Evolutionary conservation across 2,797 vertebrate species (phyloP), one percentile per base, ranked within the genome.

Genomic region (Lacerta bilineata): DNA sequence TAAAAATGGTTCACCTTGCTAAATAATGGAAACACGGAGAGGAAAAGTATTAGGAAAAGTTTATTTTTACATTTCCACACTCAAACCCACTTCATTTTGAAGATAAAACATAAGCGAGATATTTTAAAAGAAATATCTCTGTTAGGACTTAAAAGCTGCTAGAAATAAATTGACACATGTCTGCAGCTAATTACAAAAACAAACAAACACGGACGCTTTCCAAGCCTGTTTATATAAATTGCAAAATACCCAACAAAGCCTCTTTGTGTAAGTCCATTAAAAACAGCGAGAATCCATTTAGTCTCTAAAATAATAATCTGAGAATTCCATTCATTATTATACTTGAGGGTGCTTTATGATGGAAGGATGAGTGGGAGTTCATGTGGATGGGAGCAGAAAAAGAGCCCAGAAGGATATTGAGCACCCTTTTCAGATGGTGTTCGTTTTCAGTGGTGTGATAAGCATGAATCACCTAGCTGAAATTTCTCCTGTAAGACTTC

Each of bases 241-340:
- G 89, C 92, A 89, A 93, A 90, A 84, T 69, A 33, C n/a, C 86
- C 41, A 78, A 95, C 93, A 95, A 94, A 91, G 69, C 15, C n/a
- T 91, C 90, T 95, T 93, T 94, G 87, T 92, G 11, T 61, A 88
- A 92, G 59, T 43, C 59, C 39, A 87, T 88, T 87, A 93, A 93
- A 95, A 88, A 71, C 87, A 88, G 29, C 59, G 80, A 92, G 85
- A 94, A 90, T 93, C 80, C 50, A 80, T 93, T 93, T 92, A 94
- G 13, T 66, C 82, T 93, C 84, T 92, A 89, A 93, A 95, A 95
- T 90, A 93, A 92, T 92, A 93, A 94, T 92, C 89, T 92, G 86
- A 87, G 85, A 91, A 94, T 93, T 94, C 89, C 86, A 90, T 93
- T 94, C 88, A 80, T 94, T 93, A 84, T 92, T 94, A 80, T 71